Evolutionary conservation across 2,113 vertebrate genomes (phyloP).

Genomic region (Isichthys henryi): DNA sequence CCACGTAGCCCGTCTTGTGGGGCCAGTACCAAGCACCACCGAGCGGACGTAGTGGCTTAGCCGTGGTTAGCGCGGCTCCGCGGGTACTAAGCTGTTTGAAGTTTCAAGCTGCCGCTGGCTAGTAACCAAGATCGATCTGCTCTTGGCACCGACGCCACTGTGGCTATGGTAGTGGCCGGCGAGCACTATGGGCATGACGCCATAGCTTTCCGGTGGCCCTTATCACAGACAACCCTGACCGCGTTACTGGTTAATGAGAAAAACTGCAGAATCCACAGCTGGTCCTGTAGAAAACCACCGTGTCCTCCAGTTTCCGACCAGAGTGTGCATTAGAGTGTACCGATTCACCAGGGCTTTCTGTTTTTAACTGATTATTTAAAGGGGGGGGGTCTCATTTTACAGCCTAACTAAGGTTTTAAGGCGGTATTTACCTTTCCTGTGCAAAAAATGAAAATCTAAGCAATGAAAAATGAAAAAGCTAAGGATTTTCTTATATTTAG

Average conservation of each 20-base stretch:
- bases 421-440: not conserved
- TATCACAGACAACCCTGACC: not conserved
- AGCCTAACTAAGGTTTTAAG: not conserved
- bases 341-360: not conserved
- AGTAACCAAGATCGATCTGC: not conserved
- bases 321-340: not conserved
- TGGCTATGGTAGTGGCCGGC: not conserved
- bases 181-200: not conserved
- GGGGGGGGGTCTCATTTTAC: not conserved
- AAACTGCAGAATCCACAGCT: not conserved
- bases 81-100: slow-evolving; percentile 28
- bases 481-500: no score
- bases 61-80: slow-evolving; percentile 31
- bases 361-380: not conserved
- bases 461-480: no score
- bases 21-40: not conserved
- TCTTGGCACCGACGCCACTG: slow-evolving; percentile 8
- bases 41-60: not conserved
- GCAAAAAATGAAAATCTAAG: no score
- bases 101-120: not conserved
- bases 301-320: not conserved
- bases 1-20: not conserved
- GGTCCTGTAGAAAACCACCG: not conserved
- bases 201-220: not conserved
- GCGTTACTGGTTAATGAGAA: not conserved